Conservation (phyloP, 2,888 invertebrate species). For the Lasioglossum oenotherae region DNA sequence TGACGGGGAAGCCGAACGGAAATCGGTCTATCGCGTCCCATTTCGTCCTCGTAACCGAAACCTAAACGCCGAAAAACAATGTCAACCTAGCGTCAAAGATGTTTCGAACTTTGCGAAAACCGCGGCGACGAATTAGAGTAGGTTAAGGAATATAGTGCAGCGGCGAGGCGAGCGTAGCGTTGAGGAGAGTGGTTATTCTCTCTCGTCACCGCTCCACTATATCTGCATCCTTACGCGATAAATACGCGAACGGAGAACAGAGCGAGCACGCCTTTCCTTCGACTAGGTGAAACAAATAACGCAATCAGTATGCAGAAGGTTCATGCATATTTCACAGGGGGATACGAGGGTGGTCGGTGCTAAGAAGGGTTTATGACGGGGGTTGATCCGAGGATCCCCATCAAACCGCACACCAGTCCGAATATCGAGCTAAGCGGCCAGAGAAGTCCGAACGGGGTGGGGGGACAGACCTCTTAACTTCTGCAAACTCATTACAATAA, state of each 20-base stretch:
- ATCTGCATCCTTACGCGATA: background rate
- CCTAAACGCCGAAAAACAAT: background rate
- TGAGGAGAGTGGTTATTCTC: too few relatives aligned
- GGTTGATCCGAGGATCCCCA: constrained; percentile 83
- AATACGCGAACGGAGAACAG: background rate
- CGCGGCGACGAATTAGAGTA: background rate
- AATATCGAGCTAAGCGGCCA: constrained; percentile 79
- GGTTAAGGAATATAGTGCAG: too few relatives aligned
- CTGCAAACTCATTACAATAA: constrained; percentile 85
- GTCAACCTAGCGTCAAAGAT: background rate
- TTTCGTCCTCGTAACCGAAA: background rate
- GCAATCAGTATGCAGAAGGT: constrained; percentile 83
- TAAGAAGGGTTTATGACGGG: constrained; percentile 85
- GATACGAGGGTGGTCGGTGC: constrained; percentile 76
- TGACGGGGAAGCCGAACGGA: background rate
- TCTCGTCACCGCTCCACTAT: too few relatives aligned
- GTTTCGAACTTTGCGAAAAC: background rate
- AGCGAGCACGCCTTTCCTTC: constrained; percentile 63
- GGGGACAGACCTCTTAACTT: constrained; percentile 82
- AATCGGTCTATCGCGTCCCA: background rate
- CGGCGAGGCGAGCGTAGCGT: too few relatives aligned
- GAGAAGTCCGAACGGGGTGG: constrained; percentile 48
- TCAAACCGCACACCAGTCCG: constrained; percentile 83
- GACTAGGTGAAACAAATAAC: constrained; percentile 82
- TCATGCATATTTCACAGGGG: constrained; percentile 83